Base-by-base conservation (phyloP, 2,113 vertebrate genomes). In the Pipra filicauda region DNA sequence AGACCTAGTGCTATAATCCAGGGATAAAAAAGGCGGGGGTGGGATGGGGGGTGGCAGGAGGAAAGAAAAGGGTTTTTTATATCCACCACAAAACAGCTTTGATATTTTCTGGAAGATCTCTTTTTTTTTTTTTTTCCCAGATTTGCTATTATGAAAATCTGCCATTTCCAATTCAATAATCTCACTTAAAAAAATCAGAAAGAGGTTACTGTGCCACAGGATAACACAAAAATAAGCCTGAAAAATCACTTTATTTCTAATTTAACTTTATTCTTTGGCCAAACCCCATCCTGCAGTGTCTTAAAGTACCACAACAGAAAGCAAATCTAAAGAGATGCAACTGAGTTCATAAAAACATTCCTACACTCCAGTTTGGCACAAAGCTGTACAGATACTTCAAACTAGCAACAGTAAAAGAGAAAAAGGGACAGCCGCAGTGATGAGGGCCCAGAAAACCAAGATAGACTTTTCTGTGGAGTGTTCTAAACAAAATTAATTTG, bases 141-240 rank as follows among this genome's bases (percentile, higher is more conserved):
- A 91, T 98, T 98, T 94, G 98, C 83, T 73, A 97, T 98, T 91
- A 98, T 98, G 94, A 98, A 99, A 95, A 98, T 98, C n/a, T 17
- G 93, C 96, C 48, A 96, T 87, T 97, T 98, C 98, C 70, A 99
- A 87, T 73, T 98, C 98, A 46, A 97, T 98, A 91, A 95, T 98
- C 69, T 98, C 96, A 41, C 97, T 96, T 64, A 97, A 95, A 96
- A 95, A 96, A 98, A 98, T 73, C 22, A 88, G 59, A 77, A 65
- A 65, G 52, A 55, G 17, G 24, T 78, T 89, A 85, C 72, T 58
- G 33, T 96, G 69, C 66, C n/a, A 69, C 11, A 93, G 35, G 20
- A 62, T 41, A 71, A 62, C 37, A 79, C 6, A 88, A 79, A 91
- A 82, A 77, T 54, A 70, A 83, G 43, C 44, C 12, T 85, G 35